Base-by-base conservation (phyloP, 2,113 vertebrate genomes). In the Heterochromis multidens region DNA sequence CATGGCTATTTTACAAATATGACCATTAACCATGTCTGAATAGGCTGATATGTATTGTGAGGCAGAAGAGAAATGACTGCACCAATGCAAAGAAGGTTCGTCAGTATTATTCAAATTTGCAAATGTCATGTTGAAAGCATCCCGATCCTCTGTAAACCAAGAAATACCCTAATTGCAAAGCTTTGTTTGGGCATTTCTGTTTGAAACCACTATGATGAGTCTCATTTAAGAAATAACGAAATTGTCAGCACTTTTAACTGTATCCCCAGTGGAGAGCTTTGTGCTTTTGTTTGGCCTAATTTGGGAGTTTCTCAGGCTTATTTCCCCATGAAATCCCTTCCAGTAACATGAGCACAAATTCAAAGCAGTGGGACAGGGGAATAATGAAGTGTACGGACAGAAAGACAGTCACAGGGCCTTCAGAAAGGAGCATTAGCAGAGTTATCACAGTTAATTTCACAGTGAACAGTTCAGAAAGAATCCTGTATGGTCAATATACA, bases 371-470 rank as follows among this genome's bases (percentile, higher is more conserved):
- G 77, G 83, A 82, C 81, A 17, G 21, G 35, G 79, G 85, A 92
- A 93, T 91, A 91, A 94, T 91, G 81, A 91, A 83, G 86, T 67
- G 77, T 25, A 31, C 6, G 54, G 86, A 90, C 87, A 83, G 46
- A 88, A 59, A 88, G 78, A 23, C n/a, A 54, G 61, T 67, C 77
- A 61, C 57, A 4, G 58, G 56, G 52, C 81, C 14, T 79, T 65
- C 10, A 40, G 40, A 60, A 40, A 62, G 78, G 21, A 23, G 74
- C 58, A 63, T 92, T 87, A 83, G 81, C 10, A 4, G 49, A 33
- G 56, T 88, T 89, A 90, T 90, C 60, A 16, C 62, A 79, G 43
- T 81, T 87, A 82, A 93, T 93, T 93, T 94, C 89, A 92, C 91
- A 92, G 84, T 86, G 79, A 92, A 91, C 83, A 82, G 77, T 81